These are phyloP conservation scores for Platanista minor DNA, from an alignment of 2,113 vertebrate species.

Conservation along the genomic window DNA sequence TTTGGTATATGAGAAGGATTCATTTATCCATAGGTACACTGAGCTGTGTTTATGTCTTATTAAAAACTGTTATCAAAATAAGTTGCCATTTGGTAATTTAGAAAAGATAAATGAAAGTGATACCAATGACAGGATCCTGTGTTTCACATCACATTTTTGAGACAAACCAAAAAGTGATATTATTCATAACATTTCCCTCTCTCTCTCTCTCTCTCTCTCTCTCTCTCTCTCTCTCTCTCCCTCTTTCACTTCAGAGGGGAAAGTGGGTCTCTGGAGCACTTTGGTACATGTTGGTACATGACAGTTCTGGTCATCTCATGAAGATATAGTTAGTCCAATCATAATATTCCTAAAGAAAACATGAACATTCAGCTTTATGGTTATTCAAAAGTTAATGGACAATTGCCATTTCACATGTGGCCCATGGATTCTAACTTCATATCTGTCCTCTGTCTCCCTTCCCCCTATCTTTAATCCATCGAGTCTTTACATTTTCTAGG, in stretches of 20 bases:
- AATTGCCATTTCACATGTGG: slow-evolving; percentile 37
- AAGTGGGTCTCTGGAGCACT: neutral
- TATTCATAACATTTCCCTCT: neutral
- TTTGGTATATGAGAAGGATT: neutral
- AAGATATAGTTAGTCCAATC: neutral
- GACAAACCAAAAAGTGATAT: neutral
- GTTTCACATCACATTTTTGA: neutral
- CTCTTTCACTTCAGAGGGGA: neutral
- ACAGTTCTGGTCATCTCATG: neutral
- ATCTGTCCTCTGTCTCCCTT: neutral
- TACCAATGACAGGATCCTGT: neutral
- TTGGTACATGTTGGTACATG: neutral
- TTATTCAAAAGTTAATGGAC: slow-evolving; percentile 51
- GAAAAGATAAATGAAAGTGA: neutral
- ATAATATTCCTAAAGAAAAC: neutral
- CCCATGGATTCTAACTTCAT: neutral
- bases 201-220: neutral
- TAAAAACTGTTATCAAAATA: neutral
- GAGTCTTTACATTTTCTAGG: slow-evolving; percentile 20
- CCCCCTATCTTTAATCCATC: neutral
- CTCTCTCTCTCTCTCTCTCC: neutral
- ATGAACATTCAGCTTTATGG: neutral
- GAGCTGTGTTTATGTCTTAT: neutral
- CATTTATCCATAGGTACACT: neutral
- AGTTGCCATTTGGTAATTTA: neutral